Percentiles rank a stretch among this genome's conserved stretches.
Evolutionary conservation across 2,113 vertebrate genomes (phyloP).

Genomic region (Peromyscus polionotus): DNA sequence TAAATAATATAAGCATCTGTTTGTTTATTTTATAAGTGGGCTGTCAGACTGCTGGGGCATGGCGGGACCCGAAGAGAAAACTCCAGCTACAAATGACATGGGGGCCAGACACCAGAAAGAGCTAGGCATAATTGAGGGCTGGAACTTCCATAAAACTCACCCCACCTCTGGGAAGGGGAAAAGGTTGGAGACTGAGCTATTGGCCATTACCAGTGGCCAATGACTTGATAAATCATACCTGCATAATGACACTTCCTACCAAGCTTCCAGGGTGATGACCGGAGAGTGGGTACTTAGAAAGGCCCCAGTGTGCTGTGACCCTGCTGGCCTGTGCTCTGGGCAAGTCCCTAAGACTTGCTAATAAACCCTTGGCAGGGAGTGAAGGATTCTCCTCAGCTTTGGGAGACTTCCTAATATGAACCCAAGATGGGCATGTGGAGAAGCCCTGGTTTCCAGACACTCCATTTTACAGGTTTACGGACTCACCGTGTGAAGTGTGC

Average conservation of each 20-base stretch:
- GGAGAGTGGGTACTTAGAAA: no score
- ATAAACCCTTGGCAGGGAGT: not conserved
- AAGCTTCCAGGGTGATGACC: not conserved
- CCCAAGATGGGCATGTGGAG: not conserved
- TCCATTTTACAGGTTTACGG: no score
- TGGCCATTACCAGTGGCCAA: not conserved
- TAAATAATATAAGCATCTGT: no score
- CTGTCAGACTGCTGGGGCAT: no score
- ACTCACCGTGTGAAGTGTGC: not conserved
- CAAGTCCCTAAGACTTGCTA: not conserved
- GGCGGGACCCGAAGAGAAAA: no score
- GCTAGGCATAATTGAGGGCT: not conserved
- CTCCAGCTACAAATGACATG: not conserved
- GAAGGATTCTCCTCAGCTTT: not conserved
- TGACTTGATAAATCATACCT: not conserved
- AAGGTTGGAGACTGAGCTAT: not conserved
- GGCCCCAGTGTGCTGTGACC: not conserved
- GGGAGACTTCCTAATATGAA: not conserved
- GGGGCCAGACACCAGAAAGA: not conserved
- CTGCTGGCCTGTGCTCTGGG: not conserved
- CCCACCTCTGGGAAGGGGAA: not conserved
- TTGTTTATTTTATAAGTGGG: no score
- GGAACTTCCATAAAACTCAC: not conserved
- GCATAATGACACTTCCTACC: not conserved
- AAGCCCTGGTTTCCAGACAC: not conserved